These are phyloP conservation scores for Melanotaenia parkinsoni DNA, from an alignment of 2,797 vertebrate genomes.

Conservation along the genomic window DNA sequence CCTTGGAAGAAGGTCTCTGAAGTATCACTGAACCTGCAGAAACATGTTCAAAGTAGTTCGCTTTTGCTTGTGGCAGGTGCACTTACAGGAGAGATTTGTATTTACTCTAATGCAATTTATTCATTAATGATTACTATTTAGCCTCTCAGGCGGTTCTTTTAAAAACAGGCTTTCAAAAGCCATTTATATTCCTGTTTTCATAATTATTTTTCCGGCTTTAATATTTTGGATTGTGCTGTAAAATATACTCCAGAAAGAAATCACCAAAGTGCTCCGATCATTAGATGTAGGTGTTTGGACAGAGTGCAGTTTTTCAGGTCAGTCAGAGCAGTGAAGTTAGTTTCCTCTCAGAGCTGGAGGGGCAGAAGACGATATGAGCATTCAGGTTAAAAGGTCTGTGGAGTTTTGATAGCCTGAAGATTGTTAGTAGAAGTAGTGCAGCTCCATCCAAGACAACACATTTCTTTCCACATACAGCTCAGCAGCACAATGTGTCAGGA, in stretches of 20 bases:
- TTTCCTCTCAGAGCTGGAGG: neutral
- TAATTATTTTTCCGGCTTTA: too few species aligned
- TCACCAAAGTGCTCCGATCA: too few species aligned
- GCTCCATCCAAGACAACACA: neutral
- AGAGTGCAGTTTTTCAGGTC: neutral
- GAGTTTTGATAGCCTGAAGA: neutral
- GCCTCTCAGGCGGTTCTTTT: too few species aligned
- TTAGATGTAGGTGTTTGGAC: neutral
- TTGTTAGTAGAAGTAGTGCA: neutral
- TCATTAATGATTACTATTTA: too few species aligned
- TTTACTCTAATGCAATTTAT: too few species aligned
- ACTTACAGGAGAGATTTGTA: neutral
- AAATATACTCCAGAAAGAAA: neutral
- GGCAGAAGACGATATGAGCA: neutral
- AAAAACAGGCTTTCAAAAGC: too few species aligned
- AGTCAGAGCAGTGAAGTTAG: neutral
- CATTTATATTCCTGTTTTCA: too few species aligned
- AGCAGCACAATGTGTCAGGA: neutral
- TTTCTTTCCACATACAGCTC: neutral
- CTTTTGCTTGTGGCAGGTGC: neutral
- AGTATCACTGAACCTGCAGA: neutral
- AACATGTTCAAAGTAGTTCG: neutral
- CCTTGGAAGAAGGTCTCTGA: conserved; percentile 3
- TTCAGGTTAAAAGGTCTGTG: neutral
- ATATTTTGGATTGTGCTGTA: neutral